Base-by-base conservation (phyloP, 2,797 vertebrate species). In the Oreochromis mossambicus region DNA sequence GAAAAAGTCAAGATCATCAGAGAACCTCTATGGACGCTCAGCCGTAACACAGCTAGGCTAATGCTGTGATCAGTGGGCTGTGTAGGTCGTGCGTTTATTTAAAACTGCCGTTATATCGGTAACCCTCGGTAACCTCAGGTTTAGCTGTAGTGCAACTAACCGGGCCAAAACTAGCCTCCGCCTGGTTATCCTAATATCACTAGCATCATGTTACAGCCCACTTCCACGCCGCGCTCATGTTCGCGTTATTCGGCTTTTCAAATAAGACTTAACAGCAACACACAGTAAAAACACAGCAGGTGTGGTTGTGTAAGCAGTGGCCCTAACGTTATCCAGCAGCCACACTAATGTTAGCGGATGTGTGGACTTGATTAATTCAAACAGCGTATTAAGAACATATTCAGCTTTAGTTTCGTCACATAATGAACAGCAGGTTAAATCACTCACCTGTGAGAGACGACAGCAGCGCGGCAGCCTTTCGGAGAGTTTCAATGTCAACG, bases 401-500 rank as follows among this genome's bases (percentile, higher is more conserved):
- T 78, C 15, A 29, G 32, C 17, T 19, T 9, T 8, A 7, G 17
- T 13, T 55, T 26, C 1, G 36, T 46, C 21, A 46, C 21, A 43
- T 26, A 29, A 29, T 5, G 21, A 26, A 0, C 36, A 21, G 24
- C 26, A 46, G 15, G 41, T 29, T 32, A 9, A 56, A 34, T 8
- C n/a, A 48, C 38, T 50, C 5, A 76, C 54, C 52, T 19, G 29
- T 24, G 21, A 17, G 6, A 5, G 8, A 8, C 1, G 4, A 38
- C 11, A 10, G 15, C 13, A 24, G 10, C 2, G 19, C 5, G 8
- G 17, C 29, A 9, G 10, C 11, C 21, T 5, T 2, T 17, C 5
- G 34, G 15, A 29, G 15, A 8, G 3, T 46, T 19, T 56, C 80
- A 81, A 81, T 76, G 80, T 81, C 80, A 81, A 11, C 52, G 80